Base-by-base conservation (phyloP, 2,888 invertebrate species). In the Taphrorychus bicolor region DNA sequence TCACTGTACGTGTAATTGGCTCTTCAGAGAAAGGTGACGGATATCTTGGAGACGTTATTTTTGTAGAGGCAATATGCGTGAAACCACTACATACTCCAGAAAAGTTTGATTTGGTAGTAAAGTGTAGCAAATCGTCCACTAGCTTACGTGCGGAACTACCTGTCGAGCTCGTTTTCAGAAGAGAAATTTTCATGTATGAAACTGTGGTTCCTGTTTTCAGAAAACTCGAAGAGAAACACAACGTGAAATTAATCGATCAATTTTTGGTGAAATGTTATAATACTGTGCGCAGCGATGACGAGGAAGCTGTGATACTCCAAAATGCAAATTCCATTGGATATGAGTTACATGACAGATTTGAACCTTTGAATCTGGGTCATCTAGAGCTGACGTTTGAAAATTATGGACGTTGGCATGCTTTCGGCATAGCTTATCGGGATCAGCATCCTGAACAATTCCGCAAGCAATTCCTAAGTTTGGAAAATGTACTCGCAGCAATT, bases 1-100 rank as follows among this genome's bases (percentile, higher is more conserved):
- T 41, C 1, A 14, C 69, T 18, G 4, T 73, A 1, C 66, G 73
- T 14, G 52, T 73, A 11, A 63, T 72, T 2, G 76, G 75, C 1
- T 72, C 71, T 42, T 65, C 74, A 0, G 70, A 67, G 2, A 74
- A 74, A 69, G 76, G 76, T 9, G 75, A 76, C 18, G 76, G 76
- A 11, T 77, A 76, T 57, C 49, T 76, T 9, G 74, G 76, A 5
- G 75, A 76, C 63, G 71, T 77, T 11, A 70, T 68, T 14, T 77
- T 77, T 57, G 48, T 76, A 7, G 74, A 70, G 42, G 72, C 76
- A 0, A 11, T 48, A 0, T 69, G 63, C 2, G 63, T 64, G n/a
- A 53, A 17, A 11, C 42, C 65, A 19, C 62, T 68, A 0, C 61
- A 53, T 7, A 57, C 48, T 4, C 56, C 1, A 56, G 56, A 11